Base-by-base conservation (phyloP, 1,140 invertebrate species). In the Brachionus sp. region DNA sequence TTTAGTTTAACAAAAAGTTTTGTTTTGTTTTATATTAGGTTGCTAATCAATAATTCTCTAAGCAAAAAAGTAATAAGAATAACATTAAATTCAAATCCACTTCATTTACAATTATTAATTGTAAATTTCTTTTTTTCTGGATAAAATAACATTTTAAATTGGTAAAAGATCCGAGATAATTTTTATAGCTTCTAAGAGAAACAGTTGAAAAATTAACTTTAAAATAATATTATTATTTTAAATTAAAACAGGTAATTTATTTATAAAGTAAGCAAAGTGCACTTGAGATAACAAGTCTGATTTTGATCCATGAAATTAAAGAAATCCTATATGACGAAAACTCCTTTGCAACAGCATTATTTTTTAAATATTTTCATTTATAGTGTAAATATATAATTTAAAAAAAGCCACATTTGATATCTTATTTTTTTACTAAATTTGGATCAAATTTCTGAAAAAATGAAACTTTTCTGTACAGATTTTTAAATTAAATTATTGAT, bases 171-270 rank as follows among this genome's bases (percentile, higher is more conserved):
- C 50, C 9, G 16, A 23, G 50, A 57, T 57, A 57, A 23, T 16
- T 57, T 25, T 57, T 57, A 57, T n/a, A 19, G 50, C 50, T 57
- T 57, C 50, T 57, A 57, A 57, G 50, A 57, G 50, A 57, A 57
- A 57, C 7, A 57, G 19, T 57, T 57, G 19, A 16, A 57, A 19
- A 19, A 19, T 57, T 19, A 57, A 16, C 6, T 57, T 57, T 19
- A 57, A 29, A 57, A 57, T 19, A 57, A 25, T 57, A 9, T 57
- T 57, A 23, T 57, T 57, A 57, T 57, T 57, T 57, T 19, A 25
- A 57, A 57, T 57, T 57, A 57, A 57, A 57, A 57, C 50, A 57
- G 50, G 50, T 57, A 57, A 57, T 57, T 57, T 57, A 57, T 57
- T 57, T 57, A 57, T 57, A 7, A 19, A 57, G 50, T 57, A 57